These are phyloP conservation scores for Botia kubotai DNA, from an alignment of 2,797 vertebrate species.

Conservation along the genomic window DNA sequence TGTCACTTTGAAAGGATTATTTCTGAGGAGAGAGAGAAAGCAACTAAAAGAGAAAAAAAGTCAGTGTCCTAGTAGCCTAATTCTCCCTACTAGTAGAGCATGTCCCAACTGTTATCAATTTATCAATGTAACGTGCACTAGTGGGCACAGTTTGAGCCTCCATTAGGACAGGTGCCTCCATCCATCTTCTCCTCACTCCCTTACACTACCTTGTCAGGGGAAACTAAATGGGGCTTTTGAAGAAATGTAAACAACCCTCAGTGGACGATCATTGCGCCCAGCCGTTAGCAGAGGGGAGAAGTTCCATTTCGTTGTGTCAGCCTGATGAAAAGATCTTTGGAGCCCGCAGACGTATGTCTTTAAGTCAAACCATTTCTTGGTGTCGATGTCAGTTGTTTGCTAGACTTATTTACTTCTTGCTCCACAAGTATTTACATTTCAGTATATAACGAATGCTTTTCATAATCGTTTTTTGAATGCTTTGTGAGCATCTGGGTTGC, in stretches of 20 bases:
- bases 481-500: background rate
- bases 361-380: conserved; percentile 38
- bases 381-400: conserved; percentile 17
- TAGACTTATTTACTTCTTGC: background rate
- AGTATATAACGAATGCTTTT: conserved; percentile 18
- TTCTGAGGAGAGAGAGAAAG: conserved; percentile 7
- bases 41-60: conserved; percentile 60
- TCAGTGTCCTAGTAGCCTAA: conserved; percentile 90
- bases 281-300: conserved; percentile 48
- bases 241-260: conserved; percentile 99
- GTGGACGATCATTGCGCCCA: conserved; percentile 89
- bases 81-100: conserved; percentile 94
- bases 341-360: background rate
- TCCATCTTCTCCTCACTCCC: conserved; percentile 97
- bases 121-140: conserved; percentile 99
- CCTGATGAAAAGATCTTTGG: conserved; percentile 33
- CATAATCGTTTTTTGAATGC: background rate
- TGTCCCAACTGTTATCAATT: conserved; percentile 99
- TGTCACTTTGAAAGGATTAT: background rate
- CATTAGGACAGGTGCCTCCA: conserved; percentile 99
- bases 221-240: conserved; percentile 98
- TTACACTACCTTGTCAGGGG: conserved; percentile 96
- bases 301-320: conserved; percentile 26
- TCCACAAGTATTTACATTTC: background rate
- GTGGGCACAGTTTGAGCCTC: conserved; percentile 99